Evolutionary conservation across 2,113 vertebrate genomes (phyloP).

Genomic region (Argyrosomus japonicus): DNA sequence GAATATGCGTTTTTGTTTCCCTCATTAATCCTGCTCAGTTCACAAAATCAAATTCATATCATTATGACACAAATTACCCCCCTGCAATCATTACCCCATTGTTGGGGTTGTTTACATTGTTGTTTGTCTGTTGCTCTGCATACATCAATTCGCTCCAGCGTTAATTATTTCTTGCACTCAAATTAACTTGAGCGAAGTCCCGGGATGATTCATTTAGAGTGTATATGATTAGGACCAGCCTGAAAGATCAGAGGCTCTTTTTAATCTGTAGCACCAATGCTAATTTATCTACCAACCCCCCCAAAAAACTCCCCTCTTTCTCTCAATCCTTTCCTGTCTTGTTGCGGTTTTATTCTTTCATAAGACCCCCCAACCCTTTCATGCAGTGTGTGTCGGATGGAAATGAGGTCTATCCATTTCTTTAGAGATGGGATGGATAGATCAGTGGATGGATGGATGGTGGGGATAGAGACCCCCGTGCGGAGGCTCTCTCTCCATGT

Average conservation of each 20-base stretch:
- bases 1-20: constrained; percentile 25
- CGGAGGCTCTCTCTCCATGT: constrained; percentile 72
- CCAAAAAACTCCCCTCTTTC: not conserved
- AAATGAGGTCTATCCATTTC: constrained; percentile 63
- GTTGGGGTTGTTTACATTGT: constrained; percentile 76
- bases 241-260: constrained; percentile 76
- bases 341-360: constrained; percentile 57
- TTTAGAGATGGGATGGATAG: constrained; percentile 44
- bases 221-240: constrained; percentile 76
- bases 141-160: constrained; percentile 61
- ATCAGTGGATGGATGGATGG: constrained; percentile 38
- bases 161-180: constrained; percentile 77
- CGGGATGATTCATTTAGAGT: constrained; percentile 75
- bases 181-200: constrained; percentile 74
- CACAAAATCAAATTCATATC: constrained; percentile 52
- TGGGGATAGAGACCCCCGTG: constrained; percentile 38
- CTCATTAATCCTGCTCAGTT: constrained; percentile 65
- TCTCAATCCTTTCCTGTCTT: constrained; percentile 25
- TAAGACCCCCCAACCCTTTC: constrained; percentile 35
- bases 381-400: constrained; percentile 54
- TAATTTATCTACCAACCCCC: constrained; percentile 68
- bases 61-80: constrained; percentile 70
- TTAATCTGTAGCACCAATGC: constrained; percentile 67
- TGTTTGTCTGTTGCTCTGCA: constrained; percentile 67
- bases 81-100: constrained; percentile 63